Percentiles rank a stretch among this genome's conserved stretches.
Evolutionary conservation across 2,888 invertebrate species (phyloP).

Genomic region (Lamellibrachia satsuma): DNA sequence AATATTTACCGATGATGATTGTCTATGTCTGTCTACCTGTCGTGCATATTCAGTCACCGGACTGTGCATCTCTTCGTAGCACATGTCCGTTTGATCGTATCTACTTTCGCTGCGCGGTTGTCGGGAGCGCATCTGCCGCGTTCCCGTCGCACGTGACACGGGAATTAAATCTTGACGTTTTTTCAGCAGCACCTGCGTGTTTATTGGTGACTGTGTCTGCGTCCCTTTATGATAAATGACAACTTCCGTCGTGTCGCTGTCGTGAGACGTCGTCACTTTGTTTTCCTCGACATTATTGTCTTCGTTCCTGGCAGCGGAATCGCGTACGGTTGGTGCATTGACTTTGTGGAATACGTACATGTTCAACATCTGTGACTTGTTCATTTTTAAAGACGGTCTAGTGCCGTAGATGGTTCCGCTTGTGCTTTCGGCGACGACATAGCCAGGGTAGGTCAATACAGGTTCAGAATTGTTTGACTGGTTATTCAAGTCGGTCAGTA

Average conservation of each 20-base stretch:
- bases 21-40: background rate
- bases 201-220: background rate
- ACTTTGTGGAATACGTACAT: background rate
- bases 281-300: background rate
- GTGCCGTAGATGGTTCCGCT: background rate
- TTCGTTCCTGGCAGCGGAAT: background rate
- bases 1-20: background rate
- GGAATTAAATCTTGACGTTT: background rate
- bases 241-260: background rate
- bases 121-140: background rate
- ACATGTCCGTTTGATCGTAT: background rate
- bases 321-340: background rate
- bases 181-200: background rate
- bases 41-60: background rate
- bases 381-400: background rate
- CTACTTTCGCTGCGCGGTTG: background rate
- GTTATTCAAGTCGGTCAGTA: background rate
- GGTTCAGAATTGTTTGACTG: background rate
- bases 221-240: background rate
- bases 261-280: background rate
- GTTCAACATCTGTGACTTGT: slow-evolving; percentile 2
- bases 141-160: background rate
- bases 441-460: background rate
- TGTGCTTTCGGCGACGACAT: background rate
- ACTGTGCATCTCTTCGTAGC: background rate